Conservation (phyloP, 1,140 invertebrate genomes). For the Drosophila navojoa region DNA sequence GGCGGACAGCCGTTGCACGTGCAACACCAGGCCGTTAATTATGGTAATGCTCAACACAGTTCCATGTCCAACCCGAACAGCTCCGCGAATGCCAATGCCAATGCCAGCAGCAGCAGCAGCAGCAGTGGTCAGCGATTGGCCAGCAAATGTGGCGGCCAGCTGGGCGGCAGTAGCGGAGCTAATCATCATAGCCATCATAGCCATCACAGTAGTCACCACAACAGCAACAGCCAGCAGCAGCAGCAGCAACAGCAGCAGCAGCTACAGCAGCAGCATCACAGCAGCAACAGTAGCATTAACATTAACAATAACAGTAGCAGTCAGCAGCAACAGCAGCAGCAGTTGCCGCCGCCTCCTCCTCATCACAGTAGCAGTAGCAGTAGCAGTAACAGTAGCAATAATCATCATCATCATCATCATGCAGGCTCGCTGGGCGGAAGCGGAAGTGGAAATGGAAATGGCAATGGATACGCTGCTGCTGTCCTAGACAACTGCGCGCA, state of each 20-base stretch:
- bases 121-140: constrained; percentile 68
- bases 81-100: constrained; percentile 21
- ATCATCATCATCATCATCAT: constrained; percentile 60
- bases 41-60: constrained; percentile 68
- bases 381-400: constrained; percentile 64
- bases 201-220: constrained; percentile 39
- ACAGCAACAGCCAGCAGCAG: constrained; percentile 18
- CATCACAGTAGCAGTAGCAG: constrained; percentile 51
- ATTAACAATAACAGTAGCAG: constrained; percentile 49
- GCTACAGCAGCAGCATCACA: constrained; percentile 25
- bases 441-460: constrained; percentile 81
- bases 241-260: constrained; percentile 12
- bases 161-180: constrained; percentile 44
- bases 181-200: constrained; percentile 53
- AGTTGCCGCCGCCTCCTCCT: constrained; percentile 18
- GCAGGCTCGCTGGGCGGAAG: constrained; percentile 66
- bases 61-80: constrained; percentile 39
- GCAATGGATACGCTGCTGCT: constrained; percentile 67
- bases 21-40: constrained; percentile 66
- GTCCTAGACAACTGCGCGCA: constrained; percentile 23
- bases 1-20: constrained; percentile 44
- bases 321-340: constrained; percentile 5
- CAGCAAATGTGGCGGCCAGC: constrained; percentile 48
- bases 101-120: constrained; percentile 45
- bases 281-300: constrained; percentile 42